Evolutionary conservation across 2,888 invertebrate genomes (phyloP).

Genomic region (Sepioteuthis lessoniana): DNA sequence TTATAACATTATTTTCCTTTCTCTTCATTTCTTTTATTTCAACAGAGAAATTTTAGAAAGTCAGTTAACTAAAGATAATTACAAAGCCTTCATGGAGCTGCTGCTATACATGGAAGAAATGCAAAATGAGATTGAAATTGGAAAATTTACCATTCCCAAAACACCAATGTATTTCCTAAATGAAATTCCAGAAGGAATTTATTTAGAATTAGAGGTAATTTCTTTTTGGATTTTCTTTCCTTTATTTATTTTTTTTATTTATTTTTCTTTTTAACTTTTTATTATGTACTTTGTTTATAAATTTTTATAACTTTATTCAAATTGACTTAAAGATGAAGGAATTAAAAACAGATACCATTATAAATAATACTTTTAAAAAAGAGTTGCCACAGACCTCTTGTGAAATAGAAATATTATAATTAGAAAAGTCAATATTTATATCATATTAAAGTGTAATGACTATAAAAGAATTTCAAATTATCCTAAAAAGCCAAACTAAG

Average conservation of each 20-base stretch:
- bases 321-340: no score
- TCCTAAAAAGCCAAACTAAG: no score
- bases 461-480: no score
- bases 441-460: no score
- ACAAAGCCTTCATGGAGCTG: background rate
- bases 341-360: no score
- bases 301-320: no score
- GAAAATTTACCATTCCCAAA: background rate
- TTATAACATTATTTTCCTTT: no score
- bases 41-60: background rate
- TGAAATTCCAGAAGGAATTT: background rate
- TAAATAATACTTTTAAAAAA: no score
- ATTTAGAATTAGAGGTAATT: background rate
- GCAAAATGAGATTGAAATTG: background rate
- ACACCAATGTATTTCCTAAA: background rate
- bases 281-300: background rate
- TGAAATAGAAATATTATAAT: no score
- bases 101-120: background rate
- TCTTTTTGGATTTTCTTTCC: background rate
- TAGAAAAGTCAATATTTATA: no score
- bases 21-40: no score
- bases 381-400: no score
- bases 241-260: background rate
- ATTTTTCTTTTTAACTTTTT: background rate
- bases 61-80: background rate